A percentile compares a stretch with the other conserved stretches of the same genome.
Evolutionary conservation across 2,797 vertebrate genomes (phyloP).

Genomic region (Pangasius sanitwongsei): DNA sequence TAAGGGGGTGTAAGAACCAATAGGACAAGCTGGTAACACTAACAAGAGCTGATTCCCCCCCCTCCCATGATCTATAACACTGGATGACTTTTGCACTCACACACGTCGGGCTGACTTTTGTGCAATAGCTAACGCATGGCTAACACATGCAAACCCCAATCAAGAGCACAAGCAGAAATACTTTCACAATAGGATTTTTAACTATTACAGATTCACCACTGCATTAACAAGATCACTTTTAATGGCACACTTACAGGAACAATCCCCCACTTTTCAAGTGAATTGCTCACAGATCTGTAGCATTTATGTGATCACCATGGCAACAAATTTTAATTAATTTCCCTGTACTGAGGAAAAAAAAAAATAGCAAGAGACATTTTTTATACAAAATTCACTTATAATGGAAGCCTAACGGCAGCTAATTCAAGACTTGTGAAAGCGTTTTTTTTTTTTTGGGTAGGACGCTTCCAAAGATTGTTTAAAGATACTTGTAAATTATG

Average conservation of each 20-base stretch:
- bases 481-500: background rate
- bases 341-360: background rate
- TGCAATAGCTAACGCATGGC: background rate
- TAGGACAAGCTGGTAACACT: conserved; percentile 3
- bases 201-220: background rate
- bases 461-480: background rate
- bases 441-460: too few relatives aligned
- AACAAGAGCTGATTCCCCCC: background rate
- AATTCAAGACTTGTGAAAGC: background rate
- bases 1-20: conserved; percentile 16
- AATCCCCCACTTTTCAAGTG: too few relatives aligned
- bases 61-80: background rate
- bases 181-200: too few relatives aligned
- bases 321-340: background rate
- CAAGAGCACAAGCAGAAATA: background rate
- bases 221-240: background rate
- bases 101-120: too few relatives aligned
- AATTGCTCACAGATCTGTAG: background rate
- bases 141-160: background rate
- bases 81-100: background rate
- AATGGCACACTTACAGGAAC: background rate
- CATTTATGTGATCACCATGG: background rate
- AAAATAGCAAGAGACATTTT: background rate
- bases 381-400: background rate
- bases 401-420: background rate